Conservation (phyloP, 2,797 vertebrate species). For the Tokudaia muenninki region DNA sequence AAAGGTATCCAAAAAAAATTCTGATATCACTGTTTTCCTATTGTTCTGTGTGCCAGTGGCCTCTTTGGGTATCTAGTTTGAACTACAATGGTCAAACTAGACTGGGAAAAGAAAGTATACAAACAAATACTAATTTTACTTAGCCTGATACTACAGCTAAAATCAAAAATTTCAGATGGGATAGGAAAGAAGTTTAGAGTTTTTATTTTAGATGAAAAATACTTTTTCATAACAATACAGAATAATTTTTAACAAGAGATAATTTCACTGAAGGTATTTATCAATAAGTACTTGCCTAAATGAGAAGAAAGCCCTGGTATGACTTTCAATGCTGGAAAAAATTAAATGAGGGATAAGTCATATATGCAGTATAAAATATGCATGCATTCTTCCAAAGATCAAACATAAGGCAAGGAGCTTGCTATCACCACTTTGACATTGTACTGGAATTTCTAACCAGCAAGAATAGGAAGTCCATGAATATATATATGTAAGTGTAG, state of each 20-base stretch:
- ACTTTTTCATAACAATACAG: not conserved
- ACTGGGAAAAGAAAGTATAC: conserved; percentile 77
- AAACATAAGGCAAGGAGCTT: conserved; percentile 35
- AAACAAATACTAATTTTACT: conserved; percentile 5
- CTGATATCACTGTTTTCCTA: conserved; percentile 84
- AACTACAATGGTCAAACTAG: conserved; percentile 89
- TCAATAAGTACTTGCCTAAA: not conserved
- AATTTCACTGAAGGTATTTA: too few relatives aligned
- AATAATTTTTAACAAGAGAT: not conserved
- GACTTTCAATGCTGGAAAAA: not conserved
- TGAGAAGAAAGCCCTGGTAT: not conserved
- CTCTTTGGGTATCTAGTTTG: conserved; percentile 88
- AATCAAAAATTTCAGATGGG: not conserved
- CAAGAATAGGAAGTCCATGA: not conserved
- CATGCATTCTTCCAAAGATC: conserved; percentile 6
- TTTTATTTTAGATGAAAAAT: not conserved
- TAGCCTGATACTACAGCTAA: not conserved
- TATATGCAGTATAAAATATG: conserved; percentile 38
- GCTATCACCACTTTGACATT: conserved; percentile 35
- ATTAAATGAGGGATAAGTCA: not conserved
- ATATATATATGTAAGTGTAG: not conserved
- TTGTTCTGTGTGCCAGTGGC: conserved; percentile 85
- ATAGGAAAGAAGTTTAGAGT: conserved; percentile 4
- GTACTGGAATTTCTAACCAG: conserved; percentile 23
- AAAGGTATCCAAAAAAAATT: not conserved